Evolutionary conservation across 2,113 vertebrate genomes (phyloP), one percentile per base, ranked within the genome.

Genomic region (Halichoeres trimaculatus): DNA sequence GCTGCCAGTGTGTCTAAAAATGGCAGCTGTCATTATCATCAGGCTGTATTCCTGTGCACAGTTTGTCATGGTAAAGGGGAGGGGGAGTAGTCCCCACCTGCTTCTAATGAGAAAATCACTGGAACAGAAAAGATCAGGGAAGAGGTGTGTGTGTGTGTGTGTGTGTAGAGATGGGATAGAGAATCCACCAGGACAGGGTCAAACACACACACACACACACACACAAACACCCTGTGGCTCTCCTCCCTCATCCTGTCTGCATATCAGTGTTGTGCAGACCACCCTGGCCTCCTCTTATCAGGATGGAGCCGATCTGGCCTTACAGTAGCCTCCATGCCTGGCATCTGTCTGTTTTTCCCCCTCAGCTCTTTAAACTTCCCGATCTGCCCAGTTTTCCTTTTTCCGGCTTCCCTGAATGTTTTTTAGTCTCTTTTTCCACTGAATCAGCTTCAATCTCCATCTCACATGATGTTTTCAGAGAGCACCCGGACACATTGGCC

Each of bases 221-320:
- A n/a, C n/a, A n/a, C 35, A 11, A 59, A 41, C 59, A 54, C 78
- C 71, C 74, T 63, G 69, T 78, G 54, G 71, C 69, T 59, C 67
- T 58, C 7, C 22, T 47, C 58, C 2, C 23, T 52, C 83, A 83
- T 88, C 83, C 89, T 85, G 84, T 52, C 58, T 20, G 77, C 69
- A 70, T 91, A 90, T 91, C 89, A 85, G 76, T 59, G 75, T 78
- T 67, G 75, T 72, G 51, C 89, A 89, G 84, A 76, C 67, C 75
- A 54, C 55, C 71, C 13, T 45, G 26, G 84, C 54, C 67, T 83
- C 26, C 38, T 75, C 71, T 86, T 89, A 90, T 89, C 90, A 87
- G 81, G 76, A 83, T 73, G 58, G 53, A 74, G 50, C 70, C 61
- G 83, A 83, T 85, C 79, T 78, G 73, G 56, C 76, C 59, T 74